Evolutionary conservation across 2,113 vertebrate genomes (phyloP), one percentile per base, ranked within the genome.

Genomic region (Leptosomus discolor): DNA sequence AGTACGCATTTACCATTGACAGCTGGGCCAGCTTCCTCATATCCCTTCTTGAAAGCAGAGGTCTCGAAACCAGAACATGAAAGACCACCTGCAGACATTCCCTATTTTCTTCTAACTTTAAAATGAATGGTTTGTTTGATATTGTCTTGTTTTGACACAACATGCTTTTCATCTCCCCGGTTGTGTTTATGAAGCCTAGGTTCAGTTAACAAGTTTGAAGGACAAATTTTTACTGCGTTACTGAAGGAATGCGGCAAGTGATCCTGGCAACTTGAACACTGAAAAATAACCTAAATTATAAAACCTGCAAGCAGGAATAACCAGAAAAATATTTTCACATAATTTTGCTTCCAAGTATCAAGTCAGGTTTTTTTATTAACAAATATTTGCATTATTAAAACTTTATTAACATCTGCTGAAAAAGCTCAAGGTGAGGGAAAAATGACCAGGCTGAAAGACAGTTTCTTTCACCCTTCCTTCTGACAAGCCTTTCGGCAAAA

Each of bases 331-430:
- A 87, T 63, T 89, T 94, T 57, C 67, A 89, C 20, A 5, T 41
- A 9, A 29, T 94, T 90, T 80, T 63, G 46, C 15, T 77, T 84
- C 71, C 75, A 91, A 89, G 22, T 54, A 84, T 14, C 88, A 56
- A 85, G 26, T 46, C 13, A 9, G 9, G 15, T 9, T 48, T 80
- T 76, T 29, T 43, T 20, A 41, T 51, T 56, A 90, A 48, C 57
- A 88, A 93, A 70, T 86, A 92, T 81, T 79, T 80, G 83, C 46
- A 67, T 67, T 89, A 76, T 85, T 71, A 76, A 39, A 85, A 64
- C 30, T 51, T 96, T 82, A 93, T 92, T 94, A 96, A 80, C 30
- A 88, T 69, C 64, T 92, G 93, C 75, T 95, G 95, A 92, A 81
- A 92, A 95, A 86, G 79, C 56, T 63, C 71, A 43, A 92, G 60